phyloP scores from a whole-genome alignment of 1,140 invertebrate species.

The Holotrichia oblita region DNA sequence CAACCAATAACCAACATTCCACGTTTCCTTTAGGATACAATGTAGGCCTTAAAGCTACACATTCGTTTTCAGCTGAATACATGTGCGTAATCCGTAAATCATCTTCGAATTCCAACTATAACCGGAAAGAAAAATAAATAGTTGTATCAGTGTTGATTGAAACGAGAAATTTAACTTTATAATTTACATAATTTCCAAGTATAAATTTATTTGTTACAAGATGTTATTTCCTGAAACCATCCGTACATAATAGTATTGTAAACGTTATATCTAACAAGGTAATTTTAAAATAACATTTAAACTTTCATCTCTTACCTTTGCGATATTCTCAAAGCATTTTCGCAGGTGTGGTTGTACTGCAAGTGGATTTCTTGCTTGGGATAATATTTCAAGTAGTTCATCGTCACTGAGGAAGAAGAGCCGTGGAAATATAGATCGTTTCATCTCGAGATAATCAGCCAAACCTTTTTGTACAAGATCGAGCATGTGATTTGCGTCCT shows the following conservation, averaged over 20 bases:
- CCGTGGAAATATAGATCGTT: constrained; percentile 75
- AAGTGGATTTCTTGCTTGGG: constrained; percentile 75
- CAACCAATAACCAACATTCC: constrained; percentile 78
- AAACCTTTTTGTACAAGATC: constrained; percentile 78
- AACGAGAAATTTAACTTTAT: not conserved
- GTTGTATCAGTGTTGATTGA: not conserved
- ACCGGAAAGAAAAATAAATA: not conserved
- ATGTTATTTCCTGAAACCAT: too few relatives aligned
- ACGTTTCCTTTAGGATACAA: constrained; percentile 77
- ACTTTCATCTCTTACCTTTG: constrained; percentile 66
- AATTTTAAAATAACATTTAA: too few relatives aligned
- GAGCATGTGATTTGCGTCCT: constrained; percentile 73
- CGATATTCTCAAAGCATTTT: constrained; percentile 84
- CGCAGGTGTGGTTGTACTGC: constrained; percentile 81
- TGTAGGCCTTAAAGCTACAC: constrained; percentile 69
- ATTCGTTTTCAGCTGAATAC: constrained; percentile 81
- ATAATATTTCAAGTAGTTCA: constrained; percentile 79
- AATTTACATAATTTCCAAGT: not conserved
- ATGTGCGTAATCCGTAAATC: constrained; percentile 78
- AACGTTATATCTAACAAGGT: too few relatives aligned
- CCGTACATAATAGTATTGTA: too few relatives aligned
- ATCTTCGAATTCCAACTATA: constrained; percentile 72
- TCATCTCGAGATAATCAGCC: constrained; percentile 78
- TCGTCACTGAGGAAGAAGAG: constrained; percentile 84
- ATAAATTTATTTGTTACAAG: too few relatives aligned